Conservation (phyloP, 2,113 vertebrate species). For the Cyphomyrus discorhynchus region DNA sequence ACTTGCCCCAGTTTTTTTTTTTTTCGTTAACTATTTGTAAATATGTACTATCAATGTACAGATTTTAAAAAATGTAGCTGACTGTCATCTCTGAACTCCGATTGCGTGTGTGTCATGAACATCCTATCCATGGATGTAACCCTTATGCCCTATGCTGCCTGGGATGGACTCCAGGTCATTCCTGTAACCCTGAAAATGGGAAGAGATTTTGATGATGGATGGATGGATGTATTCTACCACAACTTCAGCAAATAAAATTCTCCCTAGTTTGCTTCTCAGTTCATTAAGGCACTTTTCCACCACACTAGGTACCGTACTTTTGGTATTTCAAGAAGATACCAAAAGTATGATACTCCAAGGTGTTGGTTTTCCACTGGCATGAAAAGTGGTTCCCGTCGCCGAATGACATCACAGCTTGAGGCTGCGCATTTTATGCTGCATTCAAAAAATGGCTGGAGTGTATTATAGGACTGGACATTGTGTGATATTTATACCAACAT, state of each 20-base stretch:
- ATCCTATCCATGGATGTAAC: not conserved
- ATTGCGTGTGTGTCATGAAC: not conserved
- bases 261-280: not conserved
- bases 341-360: too few relatives aligned
- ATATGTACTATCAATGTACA: not conserved
- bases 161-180: not conserved
- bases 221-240: not conserved
- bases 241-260: not conserved
- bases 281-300: not conserved
- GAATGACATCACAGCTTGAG: too few relatives aligned
- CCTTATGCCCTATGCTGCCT: not conserved
- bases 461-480: too few relatives aligned
- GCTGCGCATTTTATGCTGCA: too few relatives aligned
- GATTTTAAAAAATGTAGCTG: not conserved
- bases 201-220: not conserved
- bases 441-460: too few relatives aligned
- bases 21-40: not conserved
- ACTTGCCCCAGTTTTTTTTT: not conserved
- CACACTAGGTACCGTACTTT: too few relatives aligned
- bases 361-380: too few relatives aligned
- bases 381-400: too few relatives aligned
- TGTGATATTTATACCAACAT: too few relatives aligned
- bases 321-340: too few relatives aligned
- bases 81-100: not conserved
- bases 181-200: not conserved